Evolutionary conservation across 2,888 invertebrate genomes (phyloP).

Genomic region (Sericinus montela): DNA sequence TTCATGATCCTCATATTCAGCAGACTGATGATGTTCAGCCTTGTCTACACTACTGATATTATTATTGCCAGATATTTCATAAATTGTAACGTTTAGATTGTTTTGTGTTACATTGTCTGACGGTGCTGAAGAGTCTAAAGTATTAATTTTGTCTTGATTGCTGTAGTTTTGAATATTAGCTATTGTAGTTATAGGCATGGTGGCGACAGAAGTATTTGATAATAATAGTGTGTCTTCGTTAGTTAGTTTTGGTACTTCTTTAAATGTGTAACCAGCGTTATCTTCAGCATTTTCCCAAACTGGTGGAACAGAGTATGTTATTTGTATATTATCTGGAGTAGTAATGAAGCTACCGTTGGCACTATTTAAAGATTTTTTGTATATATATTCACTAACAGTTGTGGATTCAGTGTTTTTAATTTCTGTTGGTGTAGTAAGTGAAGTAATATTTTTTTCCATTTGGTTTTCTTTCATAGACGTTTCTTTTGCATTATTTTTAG

Average conservation of each 20-base stretch:
- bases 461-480: conserved; percentile 6
- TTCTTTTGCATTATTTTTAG: conserved; percentile 19
- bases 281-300: conserved; percentile 17
- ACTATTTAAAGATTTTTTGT: conserved; percentile 33
- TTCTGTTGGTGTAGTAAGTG: conserved; percentile 9
- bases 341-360: conserved; percentile 5
- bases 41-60: conserved; percentile 44
- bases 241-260: conserved; percentile 29
- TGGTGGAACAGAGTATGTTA: conserved; percentile 11
- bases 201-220: conserved; percentile 18
- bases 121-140: background rate
- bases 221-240: conserved; percentile 23
- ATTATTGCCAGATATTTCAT: conserved; percentile 58
- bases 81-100: conserved; percentile 66
- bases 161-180: conserved; percentile 13
- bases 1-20: conserved; percentile 63
- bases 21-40: conserved; percentile 39
- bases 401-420: conserved; percentile 42
- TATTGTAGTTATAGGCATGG: conserved; percentile 23
- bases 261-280: conserved; percentile 32
- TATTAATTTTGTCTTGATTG: conserved; percentile 12
- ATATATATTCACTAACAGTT: conserved; percentile 59
- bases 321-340: conserved; percentile 1
- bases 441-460: conserved; percentile 21
- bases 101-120: conserved; percentile 43